Conservation (phyloP, 2,888 invertebrate genomes). For the Empis stercorea region DNA sequence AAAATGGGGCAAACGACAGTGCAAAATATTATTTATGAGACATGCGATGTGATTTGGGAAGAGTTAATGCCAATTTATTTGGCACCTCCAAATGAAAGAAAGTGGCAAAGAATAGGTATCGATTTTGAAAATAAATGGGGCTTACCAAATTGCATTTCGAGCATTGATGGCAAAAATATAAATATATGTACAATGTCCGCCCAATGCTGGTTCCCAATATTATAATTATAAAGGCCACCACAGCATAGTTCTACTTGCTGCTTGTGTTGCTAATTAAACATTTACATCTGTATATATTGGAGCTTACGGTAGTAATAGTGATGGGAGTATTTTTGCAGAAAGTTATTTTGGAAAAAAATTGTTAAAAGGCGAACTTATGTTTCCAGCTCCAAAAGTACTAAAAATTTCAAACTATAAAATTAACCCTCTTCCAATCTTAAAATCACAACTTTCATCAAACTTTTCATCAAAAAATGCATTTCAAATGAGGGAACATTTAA, state of each 20-base stretch:
- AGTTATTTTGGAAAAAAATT: too few species aligned
- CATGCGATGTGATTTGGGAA: slow-evolving; percentile 8
- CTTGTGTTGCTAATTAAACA: slow-evolving; percentile 2
- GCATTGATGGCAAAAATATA: slow-evolving; percentile 22
- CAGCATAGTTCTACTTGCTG: slow-evolving; percentile 5
- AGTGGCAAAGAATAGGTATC: slow-evolving; percentile 5
- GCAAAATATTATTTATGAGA: slow-evolving; percentile 7
- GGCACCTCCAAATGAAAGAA: slow-evolving; percentile 9
- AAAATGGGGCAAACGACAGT: slow-evolving; percentile 11
- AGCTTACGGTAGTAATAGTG: slow-evolving; percentile 6
- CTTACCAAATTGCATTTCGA: slow-evolving; percentile 19
- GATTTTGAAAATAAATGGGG: slow-evolving; percentile 11
- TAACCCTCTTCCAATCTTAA: too few species aligned
- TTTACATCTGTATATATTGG: slow-evolving; percentile 10
- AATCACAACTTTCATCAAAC: too few species aligned
- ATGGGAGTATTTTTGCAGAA: too few species aligned
- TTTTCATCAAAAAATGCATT: too few species aligned
- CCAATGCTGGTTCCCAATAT: slow-evolving; percentile 19
- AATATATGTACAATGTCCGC: slow-evolving; percentile 18
- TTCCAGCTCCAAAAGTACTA: too few species aligned
- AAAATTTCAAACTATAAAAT: too few species aligned
- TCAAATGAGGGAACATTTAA: too few species aligned
- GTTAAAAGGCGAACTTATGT: too few species aligned
- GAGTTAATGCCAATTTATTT: slow-evolving; percentile 11
- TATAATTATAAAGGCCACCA: slow-evolving; percentile 20